Percentiles rank a stretch among this genome's conserved stretches.
These are phyloP conservation scores for Rhabdornis inornatus DNA, from an alignment of 2,113 vertebrate species.

Conservation along the genomic window DNA sequence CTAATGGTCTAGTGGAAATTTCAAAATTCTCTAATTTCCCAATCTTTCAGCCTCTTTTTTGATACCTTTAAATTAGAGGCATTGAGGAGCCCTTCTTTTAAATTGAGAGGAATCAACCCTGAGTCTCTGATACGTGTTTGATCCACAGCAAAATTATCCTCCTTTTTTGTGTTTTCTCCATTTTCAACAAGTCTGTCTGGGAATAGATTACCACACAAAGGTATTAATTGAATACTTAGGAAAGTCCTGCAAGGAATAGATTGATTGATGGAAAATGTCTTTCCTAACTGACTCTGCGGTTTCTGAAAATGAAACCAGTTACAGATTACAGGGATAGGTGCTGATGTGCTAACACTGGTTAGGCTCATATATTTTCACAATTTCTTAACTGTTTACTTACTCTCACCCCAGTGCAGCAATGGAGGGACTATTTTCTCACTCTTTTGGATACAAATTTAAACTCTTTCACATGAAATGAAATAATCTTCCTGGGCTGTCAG, in stretches of 20 bases:
- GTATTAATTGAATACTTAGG: background rate
- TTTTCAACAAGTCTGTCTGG: background rate
- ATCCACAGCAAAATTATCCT: background rate
- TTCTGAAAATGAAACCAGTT: background rate
- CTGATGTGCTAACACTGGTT: background rate
- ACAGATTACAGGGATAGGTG: background rate
- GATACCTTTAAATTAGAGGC: background rate
- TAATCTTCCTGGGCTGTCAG: background rate
- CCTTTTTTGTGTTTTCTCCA: background rate
- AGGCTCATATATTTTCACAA: background rate
- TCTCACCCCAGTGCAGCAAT: background rate
- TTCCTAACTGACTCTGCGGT: background rate
- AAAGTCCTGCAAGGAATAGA: background rate
- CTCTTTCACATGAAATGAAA: background rate
- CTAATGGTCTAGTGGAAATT: background rate
- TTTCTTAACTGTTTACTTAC: constrained; percentile 21
- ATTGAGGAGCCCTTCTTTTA: background rate
- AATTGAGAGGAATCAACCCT: background rate
- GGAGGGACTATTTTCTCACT: background rate
- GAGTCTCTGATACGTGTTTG: background rate
- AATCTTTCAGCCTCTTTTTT: background rate
- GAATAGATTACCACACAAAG: background rate
- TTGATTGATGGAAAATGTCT: background rate
- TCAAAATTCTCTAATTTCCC: background rate
- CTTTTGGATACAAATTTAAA: background rate